Evolutionary conservation across 2,113 vertebrate genomes (phyloP).

Genomic region (Ameiurus melas): DNA sequence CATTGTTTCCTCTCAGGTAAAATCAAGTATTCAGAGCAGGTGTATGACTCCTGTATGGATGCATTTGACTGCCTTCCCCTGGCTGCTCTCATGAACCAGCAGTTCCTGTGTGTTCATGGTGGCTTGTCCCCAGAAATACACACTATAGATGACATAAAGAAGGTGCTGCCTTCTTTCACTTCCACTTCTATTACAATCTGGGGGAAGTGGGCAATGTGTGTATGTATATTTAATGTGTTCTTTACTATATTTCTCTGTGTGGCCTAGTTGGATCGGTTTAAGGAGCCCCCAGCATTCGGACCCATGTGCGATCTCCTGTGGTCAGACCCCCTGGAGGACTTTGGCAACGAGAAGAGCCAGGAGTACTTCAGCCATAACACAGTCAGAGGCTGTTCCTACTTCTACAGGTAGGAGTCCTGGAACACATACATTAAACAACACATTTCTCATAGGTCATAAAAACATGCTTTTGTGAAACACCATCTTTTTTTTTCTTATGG

Average conservation of each 20-base stretch:
- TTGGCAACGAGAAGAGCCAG: slow-evolving; percentile 81
- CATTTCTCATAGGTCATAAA: not conserved
- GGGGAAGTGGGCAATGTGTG: not conserved
- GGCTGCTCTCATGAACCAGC: slow-evolving; percentile 81
- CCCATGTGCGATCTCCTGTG: slow-evolving; percentile 83
- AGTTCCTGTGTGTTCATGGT: slow-evolving; percentile 81
- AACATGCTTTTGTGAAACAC: not conserved
- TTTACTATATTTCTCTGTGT: slow-evolving; percentile 32
- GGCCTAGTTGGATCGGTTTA: slow-evolving; percentile 78
- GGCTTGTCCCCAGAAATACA: slow-evolving; percentile 82
- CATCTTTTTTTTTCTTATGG: not conserved
- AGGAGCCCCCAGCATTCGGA: slow-evolving; percentile 80
- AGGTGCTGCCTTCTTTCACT: slow-evolving; percentile 60
- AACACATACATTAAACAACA: not conserved
- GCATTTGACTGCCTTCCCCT: slow-evolving; percentile 81
- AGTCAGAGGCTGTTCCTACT: slow-evolving; percentile 81
- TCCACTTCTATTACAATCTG: not conserved
- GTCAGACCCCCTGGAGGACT: slow-evolving; percentile 80
- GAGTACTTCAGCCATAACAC: slow-evolving; percentile 83
- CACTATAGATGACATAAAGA: slow-evolving; percentile 82
- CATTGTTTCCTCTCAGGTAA: slow-evolving; percentile 68
- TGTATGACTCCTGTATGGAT: slow-evolving; percentile 82
- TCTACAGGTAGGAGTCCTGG: slow-evolving; percentile 73
- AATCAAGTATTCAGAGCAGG: slow-evolving; percentile 84
- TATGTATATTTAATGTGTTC: not conserved